These are phyloP conservation scores for Nycticorax nycticorax DNA, from an alignment of 2,113 vertebrate genomes.

Conservation along the genomic window DNA sequence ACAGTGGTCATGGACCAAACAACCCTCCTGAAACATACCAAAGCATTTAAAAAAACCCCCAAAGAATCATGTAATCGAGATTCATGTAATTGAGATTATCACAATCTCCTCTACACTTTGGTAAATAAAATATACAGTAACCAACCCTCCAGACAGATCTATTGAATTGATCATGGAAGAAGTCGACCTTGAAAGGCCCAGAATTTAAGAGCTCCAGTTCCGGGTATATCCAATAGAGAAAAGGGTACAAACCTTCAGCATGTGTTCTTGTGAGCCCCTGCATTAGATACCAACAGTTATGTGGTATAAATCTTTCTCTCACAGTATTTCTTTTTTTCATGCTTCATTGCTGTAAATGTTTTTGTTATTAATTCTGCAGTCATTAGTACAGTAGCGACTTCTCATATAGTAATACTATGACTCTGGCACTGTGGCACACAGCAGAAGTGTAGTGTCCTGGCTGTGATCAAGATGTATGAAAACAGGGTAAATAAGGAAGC, in stretches of 20 bases:
- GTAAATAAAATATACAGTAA: background rate
- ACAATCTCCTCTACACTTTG: background rate
- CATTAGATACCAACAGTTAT: background rate
- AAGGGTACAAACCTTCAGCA: fast-evolving
- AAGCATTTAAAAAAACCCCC: background rate
- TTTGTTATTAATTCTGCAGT: background rate
- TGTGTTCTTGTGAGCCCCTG: background rate
- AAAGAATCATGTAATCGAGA: no score
- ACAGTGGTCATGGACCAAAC: background rate
- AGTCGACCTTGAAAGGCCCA: background rate
- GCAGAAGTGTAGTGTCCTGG: background rate
- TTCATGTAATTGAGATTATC: background rate
- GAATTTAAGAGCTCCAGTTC: background rate
- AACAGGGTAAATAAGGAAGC: fast-evolving
- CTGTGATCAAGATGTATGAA: background rate
- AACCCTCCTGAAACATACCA: background rate
- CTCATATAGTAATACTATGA: background rate
- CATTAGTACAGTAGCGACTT: background rate
- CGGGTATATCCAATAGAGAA: background rate
- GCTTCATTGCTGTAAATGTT: background rate
- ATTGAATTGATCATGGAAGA: background rate
- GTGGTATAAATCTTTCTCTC: background rate
- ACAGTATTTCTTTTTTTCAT: background rate
- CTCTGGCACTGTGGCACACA: background rate
- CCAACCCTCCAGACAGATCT: background rate